Base-by-base conservation (phyloP, 1,140 invertebrate species). In the Zaprionus capensis region DNA sequence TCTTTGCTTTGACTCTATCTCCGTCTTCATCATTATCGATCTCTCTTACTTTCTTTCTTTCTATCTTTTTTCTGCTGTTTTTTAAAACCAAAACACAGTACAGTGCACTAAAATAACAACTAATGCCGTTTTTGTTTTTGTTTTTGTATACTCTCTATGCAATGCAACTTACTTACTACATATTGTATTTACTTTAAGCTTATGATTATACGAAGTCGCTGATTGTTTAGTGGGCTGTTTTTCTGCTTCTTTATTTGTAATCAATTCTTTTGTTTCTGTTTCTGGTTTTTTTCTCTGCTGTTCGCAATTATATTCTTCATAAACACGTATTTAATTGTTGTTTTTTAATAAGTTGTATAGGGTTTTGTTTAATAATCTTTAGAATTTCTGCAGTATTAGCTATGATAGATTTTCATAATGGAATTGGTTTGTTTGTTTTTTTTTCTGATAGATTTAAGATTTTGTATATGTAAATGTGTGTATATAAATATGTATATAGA, bases 61-160 rank as follows among this genome's bases (percentile, higher is more conserved):
- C 7, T 22, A 31, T 31, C 15, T n/a, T 41, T 41, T n/a, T 64
- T 44, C 78, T 82, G 68, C 61, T 77, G 75, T 81, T 91, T 82
- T 81, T 91, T 86, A 81, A 86, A 86, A 91, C 83, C 84, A 82
- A 92, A 92, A 92, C 84, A 91, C 85, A 92, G 85, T 90, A 84
- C 70, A 78, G 85, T 88, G 81, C 85, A 88, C 65, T 85, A 68
- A 78, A 86, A 58, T 82, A 86, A 85, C 78, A 66, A 74, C 62
- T 84, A 84, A 69, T 81, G 71, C 68, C 61, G 59, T 77, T 74
- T 38, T 22, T 5, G 36, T 34, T 70, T 64, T 51, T 65, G 41
- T 62, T 56, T 41, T 22, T 59, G 14, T 38, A 28, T 49, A 80
- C 73, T 56, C 31, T 55, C 71, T 80, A 75, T 70, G 76, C 81